Percentiles rank a stretch among this genome's conserved stretches.
phyloP scores from a whole-genome alignment of 2,888 invertebrate genomes.

The Drosophila melanocephala region DNA sequence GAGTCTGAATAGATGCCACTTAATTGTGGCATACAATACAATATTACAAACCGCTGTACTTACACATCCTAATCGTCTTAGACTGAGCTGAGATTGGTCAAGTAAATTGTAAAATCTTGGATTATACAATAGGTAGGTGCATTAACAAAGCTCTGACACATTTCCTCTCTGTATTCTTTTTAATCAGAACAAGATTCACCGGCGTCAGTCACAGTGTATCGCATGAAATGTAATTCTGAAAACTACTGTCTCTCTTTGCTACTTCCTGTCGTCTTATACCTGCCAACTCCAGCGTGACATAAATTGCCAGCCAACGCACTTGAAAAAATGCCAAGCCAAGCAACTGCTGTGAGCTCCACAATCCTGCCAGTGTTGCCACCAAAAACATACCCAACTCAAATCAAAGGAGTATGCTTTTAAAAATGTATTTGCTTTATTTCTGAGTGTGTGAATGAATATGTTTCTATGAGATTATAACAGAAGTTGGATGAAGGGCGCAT shows the following conservation, averaged over 20 bases:
- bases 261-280: conserved; percentile 16
- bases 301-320: conserved; percentile 47
- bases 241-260: background rate
- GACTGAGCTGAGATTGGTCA: background rate
- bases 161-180: background rate
- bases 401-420: conserved; percentile 36
- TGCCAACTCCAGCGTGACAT: conserved; percentile 39
- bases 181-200: background rate
- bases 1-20: background rate
- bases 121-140: background rate
- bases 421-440: conserved; percentile 62
- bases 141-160: background rate
- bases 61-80: conserved; percentile 25
- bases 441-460: conserved; percentile 20
- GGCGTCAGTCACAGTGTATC: conserved; percentile 2
- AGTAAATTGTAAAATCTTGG: background rate
- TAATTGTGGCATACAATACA: background rate
- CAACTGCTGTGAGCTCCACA: conserved; percentile 30
- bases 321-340: conserved; percentile 36
- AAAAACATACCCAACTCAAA: conserved; percentile 1
- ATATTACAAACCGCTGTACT: conserved; percentile 1
- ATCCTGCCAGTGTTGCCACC: conserved; percentile 10
- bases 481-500: conserved; percentile 39
- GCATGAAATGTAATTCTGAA: conserved; percentile 20
- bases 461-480: conserved; percentile 18